Percentiles rank a stretch among this genome's conserved stretches.
phyloP scores from a whole-genome alignment of 2,888 invertebrate genomes.

The Busseola fusca region DNA sequence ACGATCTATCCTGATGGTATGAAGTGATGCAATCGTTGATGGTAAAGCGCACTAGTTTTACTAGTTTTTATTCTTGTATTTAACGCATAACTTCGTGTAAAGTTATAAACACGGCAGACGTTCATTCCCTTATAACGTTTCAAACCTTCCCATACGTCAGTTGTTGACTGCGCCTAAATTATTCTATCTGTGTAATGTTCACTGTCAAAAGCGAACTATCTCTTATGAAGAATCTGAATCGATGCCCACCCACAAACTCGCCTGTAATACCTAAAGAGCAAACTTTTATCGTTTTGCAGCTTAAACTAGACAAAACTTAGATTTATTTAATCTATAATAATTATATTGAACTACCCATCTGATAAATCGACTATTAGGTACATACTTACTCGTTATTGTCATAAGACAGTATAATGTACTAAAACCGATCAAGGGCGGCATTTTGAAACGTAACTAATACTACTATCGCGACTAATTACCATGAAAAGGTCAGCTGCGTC shows the following conservation, averaged over 20 bases:
- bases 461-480: conserved; percentile 32
- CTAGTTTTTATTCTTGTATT: too few relatives aligned
- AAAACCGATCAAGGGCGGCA: conserved; percentile 5
- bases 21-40: too few relatives aligned
- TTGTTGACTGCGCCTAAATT: neutral
- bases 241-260: neutral
- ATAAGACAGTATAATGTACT: neutral
- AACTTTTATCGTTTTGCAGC: neutral
- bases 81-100: neutral
- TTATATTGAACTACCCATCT: neutral
- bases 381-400: neutral
- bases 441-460: conserved; percentile 17
- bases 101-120: neutral
- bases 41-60: too few relatives aligned
- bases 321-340: neutral
- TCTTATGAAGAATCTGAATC: neutral
- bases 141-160: neutral
- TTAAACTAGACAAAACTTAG: neutral
- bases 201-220: neutral
- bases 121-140: too few relatives aligned
- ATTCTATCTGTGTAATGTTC: neutral
- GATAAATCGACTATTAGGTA: neutral
- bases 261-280: neutral
- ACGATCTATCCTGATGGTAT: too few relatives aligned
- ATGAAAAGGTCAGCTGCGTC: conserved; percentile 41